Evolutionary conservation across 2,113 vertebrate species (phyloP).

Genomic region (Thamnaconus septentrionalis): DNA sequence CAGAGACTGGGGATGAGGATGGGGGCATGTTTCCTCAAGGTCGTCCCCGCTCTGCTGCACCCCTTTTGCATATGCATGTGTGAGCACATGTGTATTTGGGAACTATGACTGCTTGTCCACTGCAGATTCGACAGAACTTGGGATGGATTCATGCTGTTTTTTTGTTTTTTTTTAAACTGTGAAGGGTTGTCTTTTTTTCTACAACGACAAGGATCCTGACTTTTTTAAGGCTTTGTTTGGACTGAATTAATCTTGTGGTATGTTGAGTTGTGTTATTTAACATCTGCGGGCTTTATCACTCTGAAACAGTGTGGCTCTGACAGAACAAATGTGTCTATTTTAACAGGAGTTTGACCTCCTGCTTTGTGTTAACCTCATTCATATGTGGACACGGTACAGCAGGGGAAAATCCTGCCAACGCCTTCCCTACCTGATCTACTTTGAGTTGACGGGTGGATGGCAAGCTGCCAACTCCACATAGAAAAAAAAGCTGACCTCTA

Average conservation of each 20-base stretch:
- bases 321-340: too few species aligned
- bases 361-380: conserved; percentile 34
- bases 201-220: neutral
- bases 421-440: neutral
- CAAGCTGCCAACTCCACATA: conserved; percentile 17
- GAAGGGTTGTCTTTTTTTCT: neutral
- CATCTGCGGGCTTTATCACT: too few species aligned
- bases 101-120: neutral
- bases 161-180: neutral
- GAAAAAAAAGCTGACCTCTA: conserved; percentile 32
- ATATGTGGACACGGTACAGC: conserved; percentile 1
- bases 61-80: conserved; percentile 28
- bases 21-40: conserved; percentile 61
- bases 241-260: too few species aligned
- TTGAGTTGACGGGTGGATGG: conserved; percentile 8
- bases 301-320: too few species aligned
- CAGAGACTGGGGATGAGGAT: conserved; percentile 25
- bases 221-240: too few species aligned
- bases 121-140: neutral
- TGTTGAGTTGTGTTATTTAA: too few species aligned
- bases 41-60: conserved; percentile 32
- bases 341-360: conserved; percentile 11
- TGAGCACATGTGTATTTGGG: conserved; percentile 1
- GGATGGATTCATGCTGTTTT: neutral
- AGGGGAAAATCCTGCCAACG: neutral